These are phyloP conservation scores for Formica exsecta DNA, from an alignment of 1,140 invertebrate genomes.

Conservation along the genomic window DNA sequence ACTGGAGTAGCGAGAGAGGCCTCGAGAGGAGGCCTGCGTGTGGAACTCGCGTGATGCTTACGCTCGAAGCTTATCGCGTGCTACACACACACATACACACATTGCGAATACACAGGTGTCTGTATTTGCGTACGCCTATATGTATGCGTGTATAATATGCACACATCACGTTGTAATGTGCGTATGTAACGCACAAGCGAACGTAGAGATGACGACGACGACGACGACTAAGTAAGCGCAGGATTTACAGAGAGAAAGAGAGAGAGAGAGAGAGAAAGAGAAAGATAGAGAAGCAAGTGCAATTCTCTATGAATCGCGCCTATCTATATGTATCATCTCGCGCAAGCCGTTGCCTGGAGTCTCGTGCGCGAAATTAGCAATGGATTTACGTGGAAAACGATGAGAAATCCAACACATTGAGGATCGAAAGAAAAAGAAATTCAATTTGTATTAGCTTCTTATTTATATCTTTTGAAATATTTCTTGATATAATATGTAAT, in stretches of 20 bases:
- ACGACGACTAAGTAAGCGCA: constrained; percentile 45
- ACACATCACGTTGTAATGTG: neutral
- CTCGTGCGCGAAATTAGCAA: constrained; percentile 25
- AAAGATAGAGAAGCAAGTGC: neutral
- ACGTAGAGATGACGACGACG: neutral
- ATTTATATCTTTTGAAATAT: neutral
- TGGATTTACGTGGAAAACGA: constrained; percentile 21
- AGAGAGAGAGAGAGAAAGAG: too few relatives aligned
- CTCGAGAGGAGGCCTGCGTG: constrained; percentile 33
- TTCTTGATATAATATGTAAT: too few relatives aligned
- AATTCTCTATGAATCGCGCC: constrained; percentile 45
- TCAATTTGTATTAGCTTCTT: neutral
- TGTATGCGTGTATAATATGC: neutral
- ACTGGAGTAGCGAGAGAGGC: constrained; percentile 30
- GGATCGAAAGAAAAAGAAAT: neutral
- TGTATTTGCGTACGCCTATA: too few relatives aligned
- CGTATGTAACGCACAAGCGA: neutral
- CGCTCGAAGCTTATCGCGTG: constrained; percentile 53
- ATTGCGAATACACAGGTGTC: neutral
- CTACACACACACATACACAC: neutral
- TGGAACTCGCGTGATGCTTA: constrained; percentile 61
- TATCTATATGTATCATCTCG: constrained; percentile 60
- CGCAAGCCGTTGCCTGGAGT: constrained; percentile 41
- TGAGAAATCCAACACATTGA: constrained; percentile 3
- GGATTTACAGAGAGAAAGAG: neutral